A percentile compares a stretch with the other conserved stretches of the same genome.
Conservation (phyloP, 2,888 invertebrate genomes). For the Corbicula japonica region DNA sequence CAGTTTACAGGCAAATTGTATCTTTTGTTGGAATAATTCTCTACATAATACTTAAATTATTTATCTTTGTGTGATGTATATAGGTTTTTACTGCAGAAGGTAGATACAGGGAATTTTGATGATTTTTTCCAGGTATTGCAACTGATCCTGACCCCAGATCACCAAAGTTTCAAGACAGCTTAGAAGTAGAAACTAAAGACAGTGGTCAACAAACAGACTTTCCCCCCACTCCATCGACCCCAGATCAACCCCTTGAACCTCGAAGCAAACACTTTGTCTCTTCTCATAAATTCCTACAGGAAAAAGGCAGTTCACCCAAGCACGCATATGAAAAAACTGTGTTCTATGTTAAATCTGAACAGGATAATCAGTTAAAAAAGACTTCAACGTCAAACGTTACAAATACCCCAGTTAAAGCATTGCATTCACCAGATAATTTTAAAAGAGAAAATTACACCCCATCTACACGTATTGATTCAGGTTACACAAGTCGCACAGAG, state of each 20-base stretch:
- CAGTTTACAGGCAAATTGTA: no score
- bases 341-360: conserved; percentile 57
- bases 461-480: conserved; percentile 58
- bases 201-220: conserved; percentile 61
- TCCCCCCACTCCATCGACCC: conserved; percentile 37
- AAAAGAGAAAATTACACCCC: conserved; percentile 8
- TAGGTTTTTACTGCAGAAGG: no score
- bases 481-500: conserved; percentile 65
- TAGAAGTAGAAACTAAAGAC: conserved; percentile 49
- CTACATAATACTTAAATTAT: no score
- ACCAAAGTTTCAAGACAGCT: conserved; percentile 6
- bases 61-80: no score
- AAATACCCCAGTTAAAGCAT: no score
- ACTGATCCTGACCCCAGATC: conserved; percentile 14
- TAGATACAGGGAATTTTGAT: no score
- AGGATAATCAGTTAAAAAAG: conserved; percentile 18
- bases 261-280: conserved; percentile 52
- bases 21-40: no score
- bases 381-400: conserved; percentile 3
- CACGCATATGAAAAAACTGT: conserved; percentile 66
- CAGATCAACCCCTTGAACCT: conserved; percentile 20
- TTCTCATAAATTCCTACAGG: conserved; percentile 52
- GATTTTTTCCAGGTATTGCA: conserved; percentile 37
- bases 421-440: not conserved
- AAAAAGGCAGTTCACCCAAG: conserved; percentile 54